Evolutionary conservation across 1,140 invertebrate genomes (phyloP).

Genomic region (Drosophila equinoxialis): DNA sequence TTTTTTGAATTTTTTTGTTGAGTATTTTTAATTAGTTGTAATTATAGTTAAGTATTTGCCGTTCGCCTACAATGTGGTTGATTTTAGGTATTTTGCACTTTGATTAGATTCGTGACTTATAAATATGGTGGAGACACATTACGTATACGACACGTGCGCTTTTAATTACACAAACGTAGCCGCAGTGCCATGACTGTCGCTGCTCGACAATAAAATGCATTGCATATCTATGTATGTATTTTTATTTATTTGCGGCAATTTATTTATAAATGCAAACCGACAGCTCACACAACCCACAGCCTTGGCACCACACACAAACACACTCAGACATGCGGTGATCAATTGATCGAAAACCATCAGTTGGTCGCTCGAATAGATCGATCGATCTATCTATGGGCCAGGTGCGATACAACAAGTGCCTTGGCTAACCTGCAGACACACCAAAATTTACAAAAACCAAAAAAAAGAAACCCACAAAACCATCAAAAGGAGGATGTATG

Average conservation of each 20-base stretch:
- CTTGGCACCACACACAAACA: slow-evolving; percentile 49
- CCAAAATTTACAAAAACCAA: not conserved
- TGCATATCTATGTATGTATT: slow-evolving; percentile 71
- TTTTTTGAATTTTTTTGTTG: too few species aligned
- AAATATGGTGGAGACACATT: slow-evolving; percentile 38
- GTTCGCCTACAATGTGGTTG: too few species aligned
- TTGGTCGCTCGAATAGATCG: not conserved
- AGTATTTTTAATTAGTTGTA: too few species aligned
- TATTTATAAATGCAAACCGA: slow-evolving; percentile 75
- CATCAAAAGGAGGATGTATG: slow-evolving; percentile 13
- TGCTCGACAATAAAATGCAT: slow-evolving; percentile 53
- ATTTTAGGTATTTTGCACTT: slow-evolving; percentile 10
- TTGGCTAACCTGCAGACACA: slow-evolving; percentile 31
- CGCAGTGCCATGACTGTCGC: slow-evolving; percentile 17
- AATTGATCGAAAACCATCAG: slow-evolving; percentile 15
- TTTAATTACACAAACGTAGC: slow-evolving; percentile 45
- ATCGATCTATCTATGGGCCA: slow-evolving; percentile 40
- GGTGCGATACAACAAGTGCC: slow-evolving; percentile 46
- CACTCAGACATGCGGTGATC: slow-evolving; percentile 12
- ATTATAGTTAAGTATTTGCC: too few species aligned
- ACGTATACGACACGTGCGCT: slow-evolving; percentile 76
- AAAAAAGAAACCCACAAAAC: not conserved
- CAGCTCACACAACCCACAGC: slow-evolving; percentile 46
- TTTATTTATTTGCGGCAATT: slow-evolving; percentile 71
- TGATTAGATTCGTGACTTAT: slow-evolving; percentile 5